Base-by-base conservation (phyloP, 1,140 invertebrate species). In the Micrasema minimum region DNA sequence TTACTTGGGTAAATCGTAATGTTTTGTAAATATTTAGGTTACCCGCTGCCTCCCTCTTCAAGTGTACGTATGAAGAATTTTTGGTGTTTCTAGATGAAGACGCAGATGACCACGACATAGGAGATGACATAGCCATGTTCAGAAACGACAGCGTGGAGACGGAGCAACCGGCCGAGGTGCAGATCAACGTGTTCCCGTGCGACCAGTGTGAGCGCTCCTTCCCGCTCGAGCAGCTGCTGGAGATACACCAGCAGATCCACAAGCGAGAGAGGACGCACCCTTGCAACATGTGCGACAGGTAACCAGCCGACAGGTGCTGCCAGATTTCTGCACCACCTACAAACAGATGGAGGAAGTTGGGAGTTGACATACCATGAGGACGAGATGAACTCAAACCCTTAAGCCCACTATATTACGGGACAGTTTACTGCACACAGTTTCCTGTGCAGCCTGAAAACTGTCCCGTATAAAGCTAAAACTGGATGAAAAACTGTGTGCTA, bases 191-290 rank as follows among this genome's bases (percentile, higher is more conserved):
- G 74, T 92, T 79, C 84, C 85, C 85, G 61, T 92, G 91, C 73
- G 82, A 87, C 10, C 81, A 89, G 16, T 92, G 91, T 76, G 87
- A 92, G n/a, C 85, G 90, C 20, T 88, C 90, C 0, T 92, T 91
- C 74, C 89, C 90, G 0, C 76, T 92, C n/a, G 79, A 87, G 64
- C 91, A 92, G 73, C 77, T 91, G 14, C 81, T 91, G 0, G 84
- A 88, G n/a, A 78, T 92, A 38, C 91, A 92, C 77, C 78, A 88
- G 43, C 79, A 81, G 9, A 86, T 87, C 74, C 90, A 90, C 64
- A 84, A 86, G 57, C 82, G 90, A 2, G 85, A 87, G 59, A 83
- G 90, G 5, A 87, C 85, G 43, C 88, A 87, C 45, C 79, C 85
- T 37, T 93, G 91, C 72, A 78, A 85, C 0, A 80, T 86, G 16